These are phyloP conservation scores for Yponomeuta plumbellus DNA, from an alignment of 2,888 invertebrate species.

Conservation along the genomic window DNA sequence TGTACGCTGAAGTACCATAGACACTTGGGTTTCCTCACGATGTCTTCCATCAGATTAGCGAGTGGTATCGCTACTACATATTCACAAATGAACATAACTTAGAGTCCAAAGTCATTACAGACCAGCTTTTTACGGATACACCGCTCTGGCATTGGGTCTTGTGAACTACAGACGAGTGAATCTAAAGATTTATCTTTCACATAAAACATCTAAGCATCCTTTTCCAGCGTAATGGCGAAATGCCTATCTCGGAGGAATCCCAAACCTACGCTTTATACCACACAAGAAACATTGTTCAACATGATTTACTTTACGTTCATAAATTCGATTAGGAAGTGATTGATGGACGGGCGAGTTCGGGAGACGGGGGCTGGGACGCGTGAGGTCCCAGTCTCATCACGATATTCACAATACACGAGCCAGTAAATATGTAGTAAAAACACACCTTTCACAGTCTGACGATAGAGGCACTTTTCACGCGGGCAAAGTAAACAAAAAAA, in stretches of 20 bases:
- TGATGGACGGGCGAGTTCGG: constrained; percentile 40
- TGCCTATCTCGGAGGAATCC: neutral
- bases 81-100: too few relatives aligned
- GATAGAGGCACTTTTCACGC: neutral
- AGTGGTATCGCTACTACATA: too few relatives aligned
- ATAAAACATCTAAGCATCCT: neutral
- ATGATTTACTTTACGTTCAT: constrained; percentile 33
- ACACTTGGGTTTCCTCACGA: too few relatives aligned
- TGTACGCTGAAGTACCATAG: too few relatives aligned
- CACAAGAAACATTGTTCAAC: constrained; percentile 3
- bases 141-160: neutral
- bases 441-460: neutral
- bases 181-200: neutral
- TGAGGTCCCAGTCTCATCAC: constrained; percentile 24
- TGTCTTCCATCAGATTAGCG: too few relatives aligned
- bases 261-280: neutral
- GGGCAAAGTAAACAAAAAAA: neutral
- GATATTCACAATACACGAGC: neutral
- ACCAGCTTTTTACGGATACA: too few relatives aligned
- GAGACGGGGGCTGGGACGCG: constrained; percentile 27
- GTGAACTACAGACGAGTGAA: neutral
- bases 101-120: too few relatives aligned
- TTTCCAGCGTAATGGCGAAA: neutral
- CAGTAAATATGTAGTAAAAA: constrained; percentile 24
- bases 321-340: constrained; percentile 63